These are phyloP conservation scores for Parascotia fuliginaria DNA, from an alignment of 2,888 invertebrate species.

Conservation along the genomic window DNA sequence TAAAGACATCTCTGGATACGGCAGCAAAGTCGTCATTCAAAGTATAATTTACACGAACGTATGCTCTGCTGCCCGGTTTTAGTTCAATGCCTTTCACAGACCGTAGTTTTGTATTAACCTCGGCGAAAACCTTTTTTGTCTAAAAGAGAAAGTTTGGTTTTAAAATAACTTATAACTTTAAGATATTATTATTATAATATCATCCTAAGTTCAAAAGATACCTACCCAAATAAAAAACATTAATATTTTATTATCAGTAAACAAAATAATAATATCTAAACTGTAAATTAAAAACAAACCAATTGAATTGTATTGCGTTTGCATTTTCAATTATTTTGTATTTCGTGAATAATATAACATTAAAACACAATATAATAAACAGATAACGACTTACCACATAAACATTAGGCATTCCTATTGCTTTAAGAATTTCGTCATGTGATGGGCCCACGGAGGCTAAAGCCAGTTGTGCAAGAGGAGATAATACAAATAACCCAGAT, in stretches of 20 bases:
- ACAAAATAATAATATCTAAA: no score
- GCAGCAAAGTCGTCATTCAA: constrained; percentile 84
- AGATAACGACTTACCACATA: constrained; percentile 48
- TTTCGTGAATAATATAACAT: no score
- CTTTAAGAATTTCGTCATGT: constrained; percentile 64
- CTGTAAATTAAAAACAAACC: no score
- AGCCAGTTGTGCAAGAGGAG: constrained; percentile 67
- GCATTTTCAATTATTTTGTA: no score
- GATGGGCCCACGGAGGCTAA: constrained; percentile 65
- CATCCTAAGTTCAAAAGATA: no score
- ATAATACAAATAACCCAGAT: constrained; percentile 77
- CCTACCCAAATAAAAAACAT: no score
- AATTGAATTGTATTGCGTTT: no score
- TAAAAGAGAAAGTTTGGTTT: constrained; percentile 50
- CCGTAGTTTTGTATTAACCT: constrained; percentile 46
- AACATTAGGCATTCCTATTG: constrained; percentile 64
- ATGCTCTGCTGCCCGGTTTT: constrained; percentile 89
- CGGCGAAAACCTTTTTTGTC: constrained; percentile 61
- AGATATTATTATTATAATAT: no score
- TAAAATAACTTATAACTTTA: no score
- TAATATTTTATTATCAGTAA: no score
- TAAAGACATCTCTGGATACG: constrained; percentile 84
- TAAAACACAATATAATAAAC: no score
- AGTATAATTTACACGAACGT: constrained; percentile 76
- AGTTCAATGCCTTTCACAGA: constrained; percentile 81